Base-by-base conservation (phyloP, 2,797 vertebrate species). In the Acanthis flammea region DNA sequence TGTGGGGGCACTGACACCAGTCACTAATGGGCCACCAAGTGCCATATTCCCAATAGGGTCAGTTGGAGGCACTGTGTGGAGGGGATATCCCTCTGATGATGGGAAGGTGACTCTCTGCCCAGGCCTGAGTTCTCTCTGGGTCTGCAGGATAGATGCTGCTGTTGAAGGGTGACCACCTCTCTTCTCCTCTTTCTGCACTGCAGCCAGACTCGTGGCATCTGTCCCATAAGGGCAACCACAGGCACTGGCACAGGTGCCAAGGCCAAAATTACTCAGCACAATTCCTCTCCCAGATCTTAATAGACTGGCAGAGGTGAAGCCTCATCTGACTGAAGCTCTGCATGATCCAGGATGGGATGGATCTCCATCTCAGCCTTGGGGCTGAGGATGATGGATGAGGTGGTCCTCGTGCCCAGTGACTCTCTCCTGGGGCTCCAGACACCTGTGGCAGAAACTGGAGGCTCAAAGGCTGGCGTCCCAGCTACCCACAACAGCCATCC, bases 241-340 rank as follows among this genome's bases (percentile, higher is more conserved):
- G 33, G 33, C 1, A 0, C 53, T 86, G 60, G 45, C 42, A 66
- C 19, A 47, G 31, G 31, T n/a, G 54, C 27, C 58, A 58, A 61
- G 21, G 28, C 23, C 9, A 25, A 53, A 27, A 60, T 63, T 87
- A 19, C 25, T 82, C n/a, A 30, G 21, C 24, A 7, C 2, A 5
- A 10, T 23, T 86, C 33, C 24, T 76, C 54, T 80, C 65, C 61
- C 50, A 37, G 35, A 68, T 28, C 42, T 76, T 57, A 67, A 51
- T 4, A 2, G 0, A 0, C 16, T 51, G 55, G 15, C 10, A 10
- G 73, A 67, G 19, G 10, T 66, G 19, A 82, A 51, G 7, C 18
- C 51, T 60, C 19, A 12, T 24, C 53, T 2, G 1, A 4, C 14
- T 41, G 68, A 63, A 16, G 19, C 16, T 68, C 35, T 0, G 0